These are phyloP conservation scores for Linnaemya vulpina DNA, from an alignment of 2,888 invertebrate genomes.

Conservation along the genomic window DNA sequence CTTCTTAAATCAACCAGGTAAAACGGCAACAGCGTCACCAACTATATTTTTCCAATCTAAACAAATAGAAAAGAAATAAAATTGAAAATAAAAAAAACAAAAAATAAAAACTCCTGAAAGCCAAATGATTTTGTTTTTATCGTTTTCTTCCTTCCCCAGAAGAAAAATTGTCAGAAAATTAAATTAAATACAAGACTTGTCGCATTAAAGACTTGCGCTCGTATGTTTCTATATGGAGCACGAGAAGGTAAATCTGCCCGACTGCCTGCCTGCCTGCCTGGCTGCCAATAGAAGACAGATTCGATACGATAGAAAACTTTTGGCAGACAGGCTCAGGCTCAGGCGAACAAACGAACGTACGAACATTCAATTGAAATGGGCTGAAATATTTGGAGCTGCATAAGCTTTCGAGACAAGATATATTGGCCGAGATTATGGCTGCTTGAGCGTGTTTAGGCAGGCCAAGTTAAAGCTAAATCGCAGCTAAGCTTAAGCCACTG, in stretches of 20 bases:
- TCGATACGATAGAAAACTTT: conserved; percentile 41
- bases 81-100: background rate
- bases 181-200: conserved; percentile 65
- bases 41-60: conserved; percentile 40
- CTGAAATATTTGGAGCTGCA: conserved; percentile 73
- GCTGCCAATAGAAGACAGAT: conserved; percentile 59
- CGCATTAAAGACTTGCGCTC: conserved; percentile 40
- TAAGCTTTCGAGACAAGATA: conserved; percentile 58
- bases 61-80: background rate
- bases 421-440: conserved; percentile 59
- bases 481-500: conserved; percentile 38
- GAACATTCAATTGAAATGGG: conserved; percentile 50
- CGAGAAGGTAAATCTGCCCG: conserved; percentile 42
- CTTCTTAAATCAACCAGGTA: conserved; percentile 54
- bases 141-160: conserved; percentile 36
- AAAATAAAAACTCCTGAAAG: conserved; percentile 26
- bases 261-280: background rate
- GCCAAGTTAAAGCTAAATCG: conserved; percentile 64
- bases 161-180: conserved; percentile 66
- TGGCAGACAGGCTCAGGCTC: conserved; percentile 38
- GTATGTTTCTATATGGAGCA: background rate
- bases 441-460: conserved; percentile 66
- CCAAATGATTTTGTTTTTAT: conserved; percentile 37
- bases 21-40: conserved; percentile 39
- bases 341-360: background rate